Evolutionary conservation across 2,888 invertebrate species (phyloP), one percentile per base, ranked within the genome.

Genomic region (Keiferia lycopersicella): DNA sequence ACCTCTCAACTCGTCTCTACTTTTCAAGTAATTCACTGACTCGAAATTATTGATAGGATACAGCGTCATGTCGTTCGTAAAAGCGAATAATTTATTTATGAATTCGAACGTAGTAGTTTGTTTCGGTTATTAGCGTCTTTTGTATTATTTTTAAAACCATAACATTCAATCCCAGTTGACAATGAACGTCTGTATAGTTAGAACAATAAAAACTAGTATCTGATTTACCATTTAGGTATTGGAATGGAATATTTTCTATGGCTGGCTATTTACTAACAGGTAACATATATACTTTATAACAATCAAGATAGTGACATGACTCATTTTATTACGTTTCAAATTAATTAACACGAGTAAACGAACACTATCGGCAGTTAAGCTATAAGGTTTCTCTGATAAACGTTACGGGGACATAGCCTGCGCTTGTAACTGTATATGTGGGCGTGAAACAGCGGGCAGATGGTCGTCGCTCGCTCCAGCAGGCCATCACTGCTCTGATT

Each of bases 381-480:
- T 60, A 65, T 65, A 63, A 63, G 65, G 65, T 63, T 65, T 65
- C 65, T 48, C 34, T 57, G 58, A 61, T 63, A 63, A 61, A 61
- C 26, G 53, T 63, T 26, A 63, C 65, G 34, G 60, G 41, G 57
- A 38, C 64, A 66, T 64, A 58, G 58, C 62, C 60, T 61, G 56
- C 26, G 57, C 58, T 61, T 64, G 89, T 87, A 90, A 89, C 82
- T 71, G 73, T 78, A 90, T 88, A 86, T 78, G 87, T 84, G 88
- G 91, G 91, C 89, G 91, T 87, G 74, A 77, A 80, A 78, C 74
- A 79, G 78, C 76, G 72, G 81, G 82, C 91, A 91, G 87, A 90
- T 91, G 90, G 84, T 82, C 80, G 80, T 74, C 73, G 90, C 83
- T 82, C 80, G 80, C 75, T 72, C 72, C 68, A 70, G 67, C 75